Conservation (phyloP, 2,888 invertebrate genomes). For the Eurytoma californica region DNA sequence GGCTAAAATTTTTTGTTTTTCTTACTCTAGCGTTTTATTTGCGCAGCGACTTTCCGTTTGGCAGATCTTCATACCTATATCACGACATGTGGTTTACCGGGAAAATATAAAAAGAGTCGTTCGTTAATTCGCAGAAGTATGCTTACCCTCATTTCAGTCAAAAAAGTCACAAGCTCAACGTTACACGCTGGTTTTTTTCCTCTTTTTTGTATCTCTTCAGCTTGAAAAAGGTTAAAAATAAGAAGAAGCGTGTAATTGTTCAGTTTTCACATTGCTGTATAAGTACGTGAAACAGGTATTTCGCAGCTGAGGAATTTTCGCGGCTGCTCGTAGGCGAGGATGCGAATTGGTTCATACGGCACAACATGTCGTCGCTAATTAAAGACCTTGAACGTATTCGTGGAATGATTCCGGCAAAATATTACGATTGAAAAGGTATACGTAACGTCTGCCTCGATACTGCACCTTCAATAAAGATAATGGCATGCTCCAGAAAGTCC, state of each 20-base stretch:
- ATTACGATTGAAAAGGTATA: slow-evolving; percentile 15
- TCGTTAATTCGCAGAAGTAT: slow-evolving; percentile 48
- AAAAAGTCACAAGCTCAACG: slow-evolving; percentile 29
- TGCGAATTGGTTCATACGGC: neutral
- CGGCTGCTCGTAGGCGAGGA: neutral
- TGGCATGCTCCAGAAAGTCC: no score
- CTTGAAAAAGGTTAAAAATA: neutral
- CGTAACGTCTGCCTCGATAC: neutral
- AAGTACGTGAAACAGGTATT: neutral
- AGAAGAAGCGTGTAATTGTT: neutral
- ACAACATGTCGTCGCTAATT: neutral
- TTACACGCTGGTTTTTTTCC: neutral
- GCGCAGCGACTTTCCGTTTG: neutral
- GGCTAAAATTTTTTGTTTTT: neutral
- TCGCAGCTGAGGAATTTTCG: slow-evolving; percentile 11
- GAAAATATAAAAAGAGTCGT: slow-evolving; percentile 52
- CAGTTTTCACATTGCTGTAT: neutral
- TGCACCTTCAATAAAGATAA: no score
- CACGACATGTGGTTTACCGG: slow-evolving; percentile 42
- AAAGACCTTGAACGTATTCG: slow-evolving; percentile 45
- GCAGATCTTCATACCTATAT: neutral
- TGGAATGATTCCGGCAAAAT: slow-evolving; percentile 41
- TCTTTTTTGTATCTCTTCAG: neutral
- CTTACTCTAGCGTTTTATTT: neutral
- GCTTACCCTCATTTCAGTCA: slow-evolving; percentile 46